Evolutionary conservation across 2,797 vertebrate species (phyloP).

Genomic region (Coilia nasus): DNA sequence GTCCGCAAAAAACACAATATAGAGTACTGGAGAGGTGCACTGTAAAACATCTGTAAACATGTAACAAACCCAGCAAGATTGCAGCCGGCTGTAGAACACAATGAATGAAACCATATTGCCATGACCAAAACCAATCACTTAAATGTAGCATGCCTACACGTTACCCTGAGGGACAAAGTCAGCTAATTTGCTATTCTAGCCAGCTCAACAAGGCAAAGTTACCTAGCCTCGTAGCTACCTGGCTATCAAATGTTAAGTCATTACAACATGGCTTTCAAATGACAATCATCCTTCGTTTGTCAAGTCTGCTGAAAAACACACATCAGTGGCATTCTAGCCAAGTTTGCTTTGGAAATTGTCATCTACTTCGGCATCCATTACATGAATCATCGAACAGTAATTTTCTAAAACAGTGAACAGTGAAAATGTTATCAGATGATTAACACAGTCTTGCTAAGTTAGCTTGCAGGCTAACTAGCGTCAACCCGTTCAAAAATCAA

Average conservation of each 20-base stretch:
- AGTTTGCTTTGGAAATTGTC: background rate
- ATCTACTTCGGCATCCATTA: background rate
- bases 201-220: background rate
- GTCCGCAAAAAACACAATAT: background rate
- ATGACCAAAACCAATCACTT: too few relatives aligned
- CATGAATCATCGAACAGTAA: background rate
- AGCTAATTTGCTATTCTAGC: background rate
- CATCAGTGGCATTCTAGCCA: background rate
- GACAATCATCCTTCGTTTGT: background rate
- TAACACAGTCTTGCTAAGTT: background rate
- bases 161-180: background rate
- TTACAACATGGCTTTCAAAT: background rate
- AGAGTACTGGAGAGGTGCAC: background rate
- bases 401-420: background rate
- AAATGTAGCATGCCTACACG: background rate
- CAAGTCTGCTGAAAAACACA: background rate
- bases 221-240: background rate
- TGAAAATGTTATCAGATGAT: background rate
- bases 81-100: background rate
- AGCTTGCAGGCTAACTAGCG: slow-evolving; percentile 5
- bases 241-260: background rate
- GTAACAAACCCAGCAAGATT: background rate
- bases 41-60: too few relatives aligned
- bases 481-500: slow-evolving; percentile 1
- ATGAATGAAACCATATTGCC: background rate